Evolutionary conservation across 2,113 vertebrate genomes (phyloP).

Genomic region (Rallus limicola): DNA sequence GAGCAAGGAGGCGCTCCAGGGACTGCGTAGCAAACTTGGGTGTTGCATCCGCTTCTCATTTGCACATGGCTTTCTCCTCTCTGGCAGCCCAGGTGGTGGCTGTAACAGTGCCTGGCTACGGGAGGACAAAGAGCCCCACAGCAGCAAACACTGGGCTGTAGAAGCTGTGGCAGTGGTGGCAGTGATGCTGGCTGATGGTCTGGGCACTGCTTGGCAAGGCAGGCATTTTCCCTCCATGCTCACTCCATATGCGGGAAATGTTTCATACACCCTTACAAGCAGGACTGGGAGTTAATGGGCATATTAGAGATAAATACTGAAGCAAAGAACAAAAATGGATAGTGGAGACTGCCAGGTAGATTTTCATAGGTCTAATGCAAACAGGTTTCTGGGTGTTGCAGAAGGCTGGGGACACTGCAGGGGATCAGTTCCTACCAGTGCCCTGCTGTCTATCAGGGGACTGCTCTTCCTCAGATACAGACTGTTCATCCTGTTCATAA

Average conservation of each 20-base stretch:
- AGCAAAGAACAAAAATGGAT: background rate
- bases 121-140: background rate
- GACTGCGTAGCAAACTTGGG: background rate
- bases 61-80: background rate
- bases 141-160: background rate
- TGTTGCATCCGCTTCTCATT: background rate
- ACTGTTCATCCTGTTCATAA: fast-evolving
- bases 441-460: background rate
- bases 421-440: background rate
- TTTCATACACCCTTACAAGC: background rate
- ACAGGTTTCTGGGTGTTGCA: background rate
- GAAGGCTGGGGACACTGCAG: background rate
- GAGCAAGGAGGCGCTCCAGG: background rate
- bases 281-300: background rate
- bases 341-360: background rate
- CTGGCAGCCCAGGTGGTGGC: background rate
- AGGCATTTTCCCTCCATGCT: background rate
- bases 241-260: background rate
- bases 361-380: background rate
- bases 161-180: background rate
- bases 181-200: background rate
- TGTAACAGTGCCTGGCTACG: background rate
- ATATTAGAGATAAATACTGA: background rate
- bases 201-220: background rate
- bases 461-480: background rate